Conservation (phyloP, 2,888 invertebrate genomes). For the Andrena bicolor region DNA sequence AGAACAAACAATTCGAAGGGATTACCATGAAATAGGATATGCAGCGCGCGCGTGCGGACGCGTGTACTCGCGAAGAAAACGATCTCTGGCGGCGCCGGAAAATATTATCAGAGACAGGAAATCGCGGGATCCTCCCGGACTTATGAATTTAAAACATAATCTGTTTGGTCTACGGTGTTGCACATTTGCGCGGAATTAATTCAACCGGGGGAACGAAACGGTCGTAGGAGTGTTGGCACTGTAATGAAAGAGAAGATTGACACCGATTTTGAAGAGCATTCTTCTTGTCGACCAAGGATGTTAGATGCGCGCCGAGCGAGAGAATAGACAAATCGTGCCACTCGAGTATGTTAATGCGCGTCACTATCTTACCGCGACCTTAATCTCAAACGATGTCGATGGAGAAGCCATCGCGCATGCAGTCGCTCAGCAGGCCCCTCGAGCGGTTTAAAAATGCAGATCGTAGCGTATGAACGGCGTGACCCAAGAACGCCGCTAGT, state of each 20-base stretch:
- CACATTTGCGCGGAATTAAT: not conserved
- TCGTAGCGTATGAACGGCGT: slow-evolving; percentile 45
- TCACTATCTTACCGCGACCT: slow-evolving; percentile 52
- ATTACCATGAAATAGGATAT: slow-evolving; percentile 46
- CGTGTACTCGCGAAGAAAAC: slow-evolving; percentile 51
- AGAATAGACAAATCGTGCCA: slow-evolving; percentile 43
- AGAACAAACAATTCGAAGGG: slow-evolving; percentile 43
- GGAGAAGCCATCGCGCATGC: slow-evolving; percentile 49
- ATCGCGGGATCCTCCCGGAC: not conserved
- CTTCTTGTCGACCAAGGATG: slow-evolving; percentile 23
- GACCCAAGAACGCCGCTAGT: slow-evolving; percentile 66
- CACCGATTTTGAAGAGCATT: slow-evolving; percentile 14
- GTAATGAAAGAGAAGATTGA: not conserved
- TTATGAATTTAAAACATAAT: slow-evolving; percentile 1
- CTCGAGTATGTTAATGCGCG: slow-evolving; percentile 60
- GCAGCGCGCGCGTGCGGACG: not conserved
- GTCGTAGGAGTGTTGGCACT: not conserved
- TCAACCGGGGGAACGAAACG: not conserved
- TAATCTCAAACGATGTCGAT: slow-evolving; percentile 62
- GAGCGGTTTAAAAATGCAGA: slow-evolving; percentile 73
- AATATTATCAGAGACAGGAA: slow-evolving; percentile 62
- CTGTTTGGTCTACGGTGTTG: not conserved
- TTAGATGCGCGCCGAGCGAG: slow-evolving; percentile 32
- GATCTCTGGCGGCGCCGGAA: slow-evolving; percentile 41
- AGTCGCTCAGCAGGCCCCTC: slow-evolving; percentile 48